These are phyloP conservation scores for Aricia artaxerxes DNA, from an alignment of 2,888 invertebrate species.

Conservation along the genomic window DNA sequence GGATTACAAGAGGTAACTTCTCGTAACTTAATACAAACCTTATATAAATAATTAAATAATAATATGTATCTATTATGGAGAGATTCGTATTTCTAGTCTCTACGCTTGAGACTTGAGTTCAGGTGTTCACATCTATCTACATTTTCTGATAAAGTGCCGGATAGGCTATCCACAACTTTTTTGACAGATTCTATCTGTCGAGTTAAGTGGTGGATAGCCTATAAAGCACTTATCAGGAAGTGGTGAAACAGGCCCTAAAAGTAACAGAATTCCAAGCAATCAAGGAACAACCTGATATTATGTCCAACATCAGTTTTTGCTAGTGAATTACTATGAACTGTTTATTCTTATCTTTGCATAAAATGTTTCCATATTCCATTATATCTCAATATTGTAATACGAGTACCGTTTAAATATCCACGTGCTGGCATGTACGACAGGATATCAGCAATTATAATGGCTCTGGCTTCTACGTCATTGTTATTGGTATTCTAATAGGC, in stretches of 20 bases:
- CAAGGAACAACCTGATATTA: not conserved
- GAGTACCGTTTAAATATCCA: constrained; percentile 15
- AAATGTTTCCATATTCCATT: not conserved
- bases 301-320: not conserved
- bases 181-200: too few relatives aligned
- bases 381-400: constrained; percentile 1
- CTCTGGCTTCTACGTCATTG: not conserved
- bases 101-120: not conserved
- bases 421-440: constrained; percentile 13
- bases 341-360: not conserved
- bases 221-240: too few relatives aligned
- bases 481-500: not conserved
- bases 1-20: not conserved
- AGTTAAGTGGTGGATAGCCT: too few relatives aligned
- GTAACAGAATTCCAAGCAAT: not conserved
- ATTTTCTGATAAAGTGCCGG: too few relatives aligned
- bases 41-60: too few relatives aligned
- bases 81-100: not conserved
- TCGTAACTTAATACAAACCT: not conserved
- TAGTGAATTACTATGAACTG: not conserved
- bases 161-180: too few relatives aligned
- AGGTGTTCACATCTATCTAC: not conserved
- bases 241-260: not conserved
- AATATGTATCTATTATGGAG: too few relatives aligned
- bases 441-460: constrained; percentile 9